Percentiles rank a stretch among this genome's conserved stretches.
Evolutionary conservation across 1,140 invertebrate species (phyloP).

Genomic region (Mercenaria mercenaria): DNA sequence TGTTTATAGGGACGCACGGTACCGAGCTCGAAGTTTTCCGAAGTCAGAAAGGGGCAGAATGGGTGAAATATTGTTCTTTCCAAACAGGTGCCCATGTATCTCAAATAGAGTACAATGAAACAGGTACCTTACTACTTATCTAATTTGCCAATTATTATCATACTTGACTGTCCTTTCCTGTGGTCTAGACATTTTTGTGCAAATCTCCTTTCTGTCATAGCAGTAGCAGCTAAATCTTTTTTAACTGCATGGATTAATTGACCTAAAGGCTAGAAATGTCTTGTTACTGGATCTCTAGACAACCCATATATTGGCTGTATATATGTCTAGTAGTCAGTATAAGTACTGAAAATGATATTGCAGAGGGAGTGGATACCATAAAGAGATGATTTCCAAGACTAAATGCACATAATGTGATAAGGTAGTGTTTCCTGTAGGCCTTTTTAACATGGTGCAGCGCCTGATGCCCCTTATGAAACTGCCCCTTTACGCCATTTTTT

Average conservation of each 20-base stretch:
- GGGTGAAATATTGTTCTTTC: conserved; percentile 37
- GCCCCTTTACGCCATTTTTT: too few species aligned
- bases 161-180: neutral
- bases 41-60: neutral
- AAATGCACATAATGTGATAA: too few species aligned
- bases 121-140: conserved; percentile 22
- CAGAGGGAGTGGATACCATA: too few species aligned
- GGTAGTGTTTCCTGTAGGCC: too few species aligned
- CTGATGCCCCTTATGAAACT: too few species aligned
- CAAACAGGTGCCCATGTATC: conserved; percentile 56
- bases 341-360: too few species aligned
- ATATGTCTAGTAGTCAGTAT: too few species aligned
- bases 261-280: too few species aligned
- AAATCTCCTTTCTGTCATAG: neutral
- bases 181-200: neutral
- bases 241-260: too few species aligned
- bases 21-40: conserved; percentile 33
- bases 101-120: conserved; percentile 54
- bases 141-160: neutral
- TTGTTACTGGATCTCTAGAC: neutral
- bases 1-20: conserved; percentile 34
- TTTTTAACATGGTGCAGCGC: too few species aligned
- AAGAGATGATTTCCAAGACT: too few species aligned
- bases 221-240: neutral
- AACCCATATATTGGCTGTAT: too few species aligned